phyloP scores from a whole-genome alignment of 1,140 invertebrate genomes.

The Epicauta chinensis region DNA sequence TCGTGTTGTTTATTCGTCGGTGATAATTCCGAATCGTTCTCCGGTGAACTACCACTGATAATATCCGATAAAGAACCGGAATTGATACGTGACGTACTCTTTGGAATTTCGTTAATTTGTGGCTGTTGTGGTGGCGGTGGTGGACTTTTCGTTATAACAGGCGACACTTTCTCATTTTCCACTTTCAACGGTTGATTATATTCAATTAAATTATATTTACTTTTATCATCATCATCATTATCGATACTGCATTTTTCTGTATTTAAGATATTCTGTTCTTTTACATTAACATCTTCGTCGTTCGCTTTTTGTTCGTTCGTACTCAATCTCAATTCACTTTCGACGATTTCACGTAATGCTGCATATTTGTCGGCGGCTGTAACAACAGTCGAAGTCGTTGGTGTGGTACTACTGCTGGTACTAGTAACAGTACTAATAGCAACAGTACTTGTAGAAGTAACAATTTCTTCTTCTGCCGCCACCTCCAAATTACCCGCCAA shows the following conservation, averaged over 20 bases:
- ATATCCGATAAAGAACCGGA: constrained; percentile 54
- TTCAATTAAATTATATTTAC: constrained; percentile 30
- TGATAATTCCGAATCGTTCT: constrained; percentile 45
- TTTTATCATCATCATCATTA: constrained; percentile 27
- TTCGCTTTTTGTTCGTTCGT: constrained; percentile 21
- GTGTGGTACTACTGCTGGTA: no score
- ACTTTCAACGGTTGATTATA: constrained; percentile 45
- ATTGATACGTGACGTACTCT: constrained; percentile 40
- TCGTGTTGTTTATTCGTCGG: constrained; percentile 28
- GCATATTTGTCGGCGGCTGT: constrained; percentile 56
- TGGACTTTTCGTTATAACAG: constrained; percentile 25
- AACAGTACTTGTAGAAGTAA: no score
- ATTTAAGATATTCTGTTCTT: constrained; percentile 37
- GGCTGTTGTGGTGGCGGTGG: constrained; percentile 23
- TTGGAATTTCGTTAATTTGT: constrained; percentile 38
- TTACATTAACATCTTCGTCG: constrained; percentile 37
- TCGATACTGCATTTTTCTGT: constrained; percentile 28
- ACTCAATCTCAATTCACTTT: constrained; percentile 36
- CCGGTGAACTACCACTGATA: constrained; percentile 52
- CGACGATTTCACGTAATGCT: constrained; percentile 61
- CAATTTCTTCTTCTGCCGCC: constrained; percentile 1
- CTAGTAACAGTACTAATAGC: background rate
- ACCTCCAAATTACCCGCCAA: constrained; percentile 32
- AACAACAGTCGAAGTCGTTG: constrained; percentile 33
- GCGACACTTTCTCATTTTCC: constrained; percentile 37